Evolutionary conservation across 2,113 vertebrate species (phyloP).

Genomic region (Antigone vipio): DNA sequence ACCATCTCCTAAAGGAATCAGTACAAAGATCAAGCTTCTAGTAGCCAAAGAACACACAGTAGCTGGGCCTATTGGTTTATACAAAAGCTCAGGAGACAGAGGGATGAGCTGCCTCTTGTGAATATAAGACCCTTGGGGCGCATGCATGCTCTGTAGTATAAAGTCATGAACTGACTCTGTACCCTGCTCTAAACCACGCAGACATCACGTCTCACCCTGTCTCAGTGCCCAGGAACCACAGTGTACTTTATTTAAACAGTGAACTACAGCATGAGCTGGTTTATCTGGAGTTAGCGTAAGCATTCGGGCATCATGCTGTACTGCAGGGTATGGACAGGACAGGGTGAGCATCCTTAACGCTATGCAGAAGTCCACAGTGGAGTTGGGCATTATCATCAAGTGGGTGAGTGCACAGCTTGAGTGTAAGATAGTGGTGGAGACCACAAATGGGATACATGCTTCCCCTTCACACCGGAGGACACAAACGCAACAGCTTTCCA

Average conservation of each 20-base stretch:
- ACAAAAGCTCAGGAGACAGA: background rate
- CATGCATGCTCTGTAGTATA: background rate
- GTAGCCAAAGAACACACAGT: background rate
- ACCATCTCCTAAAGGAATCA: background rate
- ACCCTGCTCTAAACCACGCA: background rate
- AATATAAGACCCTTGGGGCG: background rate
- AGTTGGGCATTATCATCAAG: background rate
- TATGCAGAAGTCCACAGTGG: background rate
- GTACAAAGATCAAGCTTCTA: background rate
- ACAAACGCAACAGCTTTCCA: background rate
- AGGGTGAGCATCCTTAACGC: background rate
- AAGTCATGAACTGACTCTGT: background rate
- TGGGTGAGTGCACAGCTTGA: accelerated
- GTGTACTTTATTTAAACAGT: background rate
- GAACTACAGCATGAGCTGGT: background rate
- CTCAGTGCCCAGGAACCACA: background rate
- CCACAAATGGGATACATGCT: background rate
- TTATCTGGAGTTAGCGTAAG: background rate
- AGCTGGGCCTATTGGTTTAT: background rate
- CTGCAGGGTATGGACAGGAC: background rate
- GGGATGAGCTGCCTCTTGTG: background rate
- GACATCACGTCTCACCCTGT: background rate
- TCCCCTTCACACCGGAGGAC: background rate
- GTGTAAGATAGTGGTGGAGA: background rate
- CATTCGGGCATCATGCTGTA: accelerated